Evolutionary conservation across 1,140 invertebrate species (phyloP), one percentile per base, ranked within the genome.

Genomic region (Cotesia chilonis): DNA sequence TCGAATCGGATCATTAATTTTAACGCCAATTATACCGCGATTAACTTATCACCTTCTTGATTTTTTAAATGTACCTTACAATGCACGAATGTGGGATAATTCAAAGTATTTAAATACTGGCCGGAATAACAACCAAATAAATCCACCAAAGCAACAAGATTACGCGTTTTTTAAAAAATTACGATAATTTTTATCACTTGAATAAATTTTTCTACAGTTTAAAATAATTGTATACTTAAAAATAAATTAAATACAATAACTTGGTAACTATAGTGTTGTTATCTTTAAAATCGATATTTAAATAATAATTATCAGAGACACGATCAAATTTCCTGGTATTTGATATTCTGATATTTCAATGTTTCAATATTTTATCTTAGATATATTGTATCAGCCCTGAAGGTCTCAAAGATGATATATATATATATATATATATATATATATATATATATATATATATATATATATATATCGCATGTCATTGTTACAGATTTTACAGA

Each of bases 21-120:
- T 98, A 20, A 91, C 93, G 77, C 97, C 98, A 1, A 90, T 99
- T 37, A 89, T 96, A 65, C 98, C 98, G 9, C 87, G 88, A 61
- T 80, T 97, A 71, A 83, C 91, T 0, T 80, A 80, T 10, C 88
- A 87, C 74, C 84, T 97, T 68, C 85, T 94, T 66, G 89, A 92
- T 82, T 93, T 91, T 85, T 82, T 95, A 14, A 86, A 86, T 73
- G 87, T 94, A 14, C 86, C 87, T 2, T 41, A 52, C 6, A 70
- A 85, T 51, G 77, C 85, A 73, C 87, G 92, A 73, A 82, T 57
- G 68, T 93, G 92, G 90, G 69, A 80, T 38, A 76, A 90, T 70
- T 82, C 87, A 2, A 82, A 74, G 75, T 74, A 71, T 57, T 65
- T 61, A 55, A 66, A 47, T 7, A 61, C 54, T 36, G 71, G 71